Conservation (phyloP, 53 echinoderm and acorn worm species). For the Paracentrotus lividus region DNA sequence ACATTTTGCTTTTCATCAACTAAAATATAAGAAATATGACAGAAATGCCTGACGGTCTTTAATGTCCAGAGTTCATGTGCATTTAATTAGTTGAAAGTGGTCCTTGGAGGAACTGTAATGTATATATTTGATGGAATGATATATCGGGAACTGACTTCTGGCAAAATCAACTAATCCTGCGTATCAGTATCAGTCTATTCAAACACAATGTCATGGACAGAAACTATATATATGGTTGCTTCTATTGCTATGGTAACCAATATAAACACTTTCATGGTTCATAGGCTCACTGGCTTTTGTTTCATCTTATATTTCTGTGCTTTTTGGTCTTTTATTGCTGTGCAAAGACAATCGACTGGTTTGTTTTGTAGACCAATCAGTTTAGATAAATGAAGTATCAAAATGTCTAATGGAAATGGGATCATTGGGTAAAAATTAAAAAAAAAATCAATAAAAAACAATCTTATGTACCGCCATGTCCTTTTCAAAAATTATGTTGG, state of each 20-base stretch:
- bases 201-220: not conserved
- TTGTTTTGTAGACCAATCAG: not conserved
- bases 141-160: not conserved
- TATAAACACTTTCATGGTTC: constrained; percentile 5
- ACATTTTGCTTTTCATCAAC: no score
- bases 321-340: not conserved
- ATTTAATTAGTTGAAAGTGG: not conserved
- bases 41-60: no score
- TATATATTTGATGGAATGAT: not conserved
- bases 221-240: not conserved
- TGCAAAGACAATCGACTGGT: not conserved
- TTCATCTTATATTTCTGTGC: not conserved
- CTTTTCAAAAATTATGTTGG: no score
- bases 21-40: no score
- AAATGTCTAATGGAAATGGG: no score
- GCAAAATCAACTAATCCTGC: not conserved
- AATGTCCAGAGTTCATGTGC: no score
- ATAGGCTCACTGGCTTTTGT: not conserved
- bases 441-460: no score
- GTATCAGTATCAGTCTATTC: not conserved
- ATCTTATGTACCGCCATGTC: no score
- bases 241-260: not conserved
- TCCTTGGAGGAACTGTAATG: not conserved
- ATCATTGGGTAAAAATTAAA: no score
- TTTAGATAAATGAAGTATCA: no score